Percentiles rank a stretch among this genome's conserved stretches.
Evolutionary conservation across 2,797 vertebrate genomes (phyloP).

Genomic region (Acridotheres tristis): DNA sequence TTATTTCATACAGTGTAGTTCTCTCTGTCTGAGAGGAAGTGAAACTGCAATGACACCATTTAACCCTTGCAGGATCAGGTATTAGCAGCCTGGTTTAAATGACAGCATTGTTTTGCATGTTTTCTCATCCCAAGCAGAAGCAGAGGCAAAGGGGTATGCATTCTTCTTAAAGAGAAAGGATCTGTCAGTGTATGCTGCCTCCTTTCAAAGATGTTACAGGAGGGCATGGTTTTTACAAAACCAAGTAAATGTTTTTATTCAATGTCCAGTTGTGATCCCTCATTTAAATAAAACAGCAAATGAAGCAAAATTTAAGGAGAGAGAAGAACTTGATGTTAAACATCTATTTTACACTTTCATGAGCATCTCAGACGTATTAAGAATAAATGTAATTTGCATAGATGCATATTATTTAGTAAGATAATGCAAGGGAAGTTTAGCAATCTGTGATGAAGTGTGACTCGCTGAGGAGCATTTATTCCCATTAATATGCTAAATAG

Average conservation of each 20-base stretch:
- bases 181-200: background rate
- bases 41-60: background rate
- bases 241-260: background rate
- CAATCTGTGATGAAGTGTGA: background rate
- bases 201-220: background rate
- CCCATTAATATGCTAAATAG: background rate
- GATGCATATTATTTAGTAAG: background rate
- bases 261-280: background rate
- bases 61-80: conserved; percentile 17
- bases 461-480: background rate
- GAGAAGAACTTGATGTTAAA: background rate
- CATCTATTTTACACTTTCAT: background rate
- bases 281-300: background rate
- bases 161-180: background rate
- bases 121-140: background rate
- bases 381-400: background rate
- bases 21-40: conserved; percentile 9
- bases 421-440: background rate
- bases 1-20: conserved; percentile 15
- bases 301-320: background rate
- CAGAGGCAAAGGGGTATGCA: background rate
- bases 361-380: background rate
- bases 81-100: background rate
- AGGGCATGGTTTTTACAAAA: background rate
- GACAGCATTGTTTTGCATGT: background rate